Base-by-base conservation (phyloP, 2,888 invertebrate species). In the Scaptomyza flava region DNA sequence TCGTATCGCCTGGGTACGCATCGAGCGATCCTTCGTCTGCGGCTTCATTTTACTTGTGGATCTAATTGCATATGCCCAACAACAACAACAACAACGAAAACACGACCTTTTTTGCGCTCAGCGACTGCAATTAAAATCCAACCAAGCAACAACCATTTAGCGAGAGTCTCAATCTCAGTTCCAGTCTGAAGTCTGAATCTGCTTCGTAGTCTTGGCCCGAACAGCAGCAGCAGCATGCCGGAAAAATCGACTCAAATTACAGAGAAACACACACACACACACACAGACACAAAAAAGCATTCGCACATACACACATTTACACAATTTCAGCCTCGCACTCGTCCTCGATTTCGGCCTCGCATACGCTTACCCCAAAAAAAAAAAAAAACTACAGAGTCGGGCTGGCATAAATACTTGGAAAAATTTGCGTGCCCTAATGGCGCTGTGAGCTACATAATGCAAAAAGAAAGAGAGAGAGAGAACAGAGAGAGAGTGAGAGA, bases 111-210 rank as follows among this genome's bases (percentile, higher is more conserved):
- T 69, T 60, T 56, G 61, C 38, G 60, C 63, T 65, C 72, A 61
- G 41, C 80, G 66, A 77, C 84, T 88, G 84, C 84, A 88, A 84
- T 84, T 84, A 88, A 84, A 87, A 78, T 76, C 72, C 80, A 81
- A 81, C 80, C 82, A 81, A 74, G 50, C 68, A 74, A 50, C 78
- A 72, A 66, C 41, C 64, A 52, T 54, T 47, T 46, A 70, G 50
- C 41, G 50, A 45, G 56, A 58, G 57, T 68, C 68, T 50, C 86
- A 78, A 50, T 62, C 71, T 23, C 54, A 52, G 50, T 57, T 53
- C 51, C 72, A 64, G 57, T 64, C 58, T 48, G 52, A 59, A 46
- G 67, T 65, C 67, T 52, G 64, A 33, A 51, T 64, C 62, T 64
- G 75, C 47, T 53, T 51, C 52, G 58, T 31, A 60, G 60, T 75